Evolutionary conservation across 2,113 vertebrate species (phyloP).

Genomic region (Scolopax mira): DNA sequence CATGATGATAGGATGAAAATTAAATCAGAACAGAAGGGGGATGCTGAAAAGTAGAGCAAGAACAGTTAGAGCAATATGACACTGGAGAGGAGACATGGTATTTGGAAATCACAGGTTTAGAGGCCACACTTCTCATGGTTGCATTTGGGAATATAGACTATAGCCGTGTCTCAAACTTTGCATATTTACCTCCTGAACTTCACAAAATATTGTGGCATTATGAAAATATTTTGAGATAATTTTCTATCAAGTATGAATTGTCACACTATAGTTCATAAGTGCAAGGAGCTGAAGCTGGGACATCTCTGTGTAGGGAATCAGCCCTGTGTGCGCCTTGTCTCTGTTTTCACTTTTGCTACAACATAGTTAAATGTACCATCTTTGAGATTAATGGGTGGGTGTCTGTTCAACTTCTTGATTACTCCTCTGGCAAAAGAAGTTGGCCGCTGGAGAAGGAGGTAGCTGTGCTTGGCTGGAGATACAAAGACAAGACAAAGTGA

Average conservation of each 20-base stretch:
- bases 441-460: background rate
- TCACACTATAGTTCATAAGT: background rate
- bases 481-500: background rate
- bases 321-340: rapidly evolving
- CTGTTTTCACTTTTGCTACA: background rate
- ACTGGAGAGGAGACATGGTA: background rate
- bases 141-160: background rate
- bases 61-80: background rate
- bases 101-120: background rate
- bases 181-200: background rate
- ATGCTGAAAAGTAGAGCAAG: background rate
- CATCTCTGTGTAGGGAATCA: background rate
- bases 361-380: background rate
- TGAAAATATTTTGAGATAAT: background rate
- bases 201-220: background rate
- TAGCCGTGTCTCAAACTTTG: background rate
- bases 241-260: background rate
- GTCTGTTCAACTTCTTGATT: background rate
- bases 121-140: background rate
- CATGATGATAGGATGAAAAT: background rate
- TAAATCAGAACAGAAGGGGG: background rate
- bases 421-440: background rate
- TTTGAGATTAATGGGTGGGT: background rate
- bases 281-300: background rate
- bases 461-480: background rate